These are phyloP conservation scores for Platyura marginata DNA, from an alignment of 1,140 invertebrate genomes.

Conservation along the genomic window DNA sequence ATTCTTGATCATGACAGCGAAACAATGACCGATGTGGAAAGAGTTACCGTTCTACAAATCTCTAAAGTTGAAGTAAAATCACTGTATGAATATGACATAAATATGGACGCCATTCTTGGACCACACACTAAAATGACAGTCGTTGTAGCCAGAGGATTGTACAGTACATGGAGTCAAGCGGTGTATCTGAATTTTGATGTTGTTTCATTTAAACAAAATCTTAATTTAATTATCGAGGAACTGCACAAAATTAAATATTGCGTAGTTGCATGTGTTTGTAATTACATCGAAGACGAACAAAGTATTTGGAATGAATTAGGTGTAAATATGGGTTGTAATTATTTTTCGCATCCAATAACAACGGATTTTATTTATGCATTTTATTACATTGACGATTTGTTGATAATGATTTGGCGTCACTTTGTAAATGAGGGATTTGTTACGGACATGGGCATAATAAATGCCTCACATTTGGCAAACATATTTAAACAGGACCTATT, in stretches of 20 bases:
- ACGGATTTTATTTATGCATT: conserved; percentile 6
- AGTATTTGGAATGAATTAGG: conserved; percentile 16
- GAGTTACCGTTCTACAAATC: conserved; percentile 12
- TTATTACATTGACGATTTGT: background rate
- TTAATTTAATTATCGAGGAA: conserved; percentile 11
- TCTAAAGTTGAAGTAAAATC: conserved; percentile 16
- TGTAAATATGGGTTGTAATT: conserved; percentile 8
- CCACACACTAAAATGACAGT: conserved; percentile 17
- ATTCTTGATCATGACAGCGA: background rate
- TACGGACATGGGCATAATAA: background rate
- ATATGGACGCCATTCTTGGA: conserved; percentile 18
- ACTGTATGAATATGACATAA: conserved; percentile 17
- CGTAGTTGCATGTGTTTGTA: conserved; percentile 16
- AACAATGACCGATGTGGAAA: conserved; percentile 7
- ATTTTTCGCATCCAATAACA: conserved; percentile 6
- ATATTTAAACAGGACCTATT: background rate
- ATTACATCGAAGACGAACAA: conserved; percentile 14
- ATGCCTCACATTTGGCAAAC: background rate
- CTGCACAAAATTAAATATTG: conserved; percentile 13
- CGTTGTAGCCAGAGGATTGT: conserved; percentile 15
- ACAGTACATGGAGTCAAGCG: conserved; percentile 21
- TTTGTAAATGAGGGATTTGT: background rate
- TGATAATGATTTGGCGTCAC: background rate
- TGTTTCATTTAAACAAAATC: conserved; percentile 14
- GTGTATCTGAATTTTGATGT: conserved; percentile 19